These are phyloP conservation scores for Atta texana DNA, from an alignment of 1,140 invertebrate genomes.

Conservation along the genomic window DNA sequence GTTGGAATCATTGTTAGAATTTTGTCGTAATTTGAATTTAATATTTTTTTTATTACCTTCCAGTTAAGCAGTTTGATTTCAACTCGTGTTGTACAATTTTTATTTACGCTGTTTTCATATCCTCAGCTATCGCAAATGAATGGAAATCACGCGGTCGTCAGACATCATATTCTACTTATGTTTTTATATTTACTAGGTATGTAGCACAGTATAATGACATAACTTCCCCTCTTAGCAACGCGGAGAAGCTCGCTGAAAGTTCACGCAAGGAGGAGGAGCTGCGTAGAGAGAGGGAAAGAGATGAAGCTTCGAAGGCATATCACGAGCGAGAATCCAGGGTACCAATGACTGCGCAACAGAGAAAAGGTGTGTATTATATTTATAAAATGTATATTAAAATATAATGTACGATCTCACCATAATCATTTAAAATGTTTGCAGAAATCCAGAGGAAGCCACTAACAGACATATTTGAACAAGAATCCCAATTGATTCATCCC, in stretches of 20 bases:
- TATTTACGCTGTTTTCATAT: conserved; percentile 42
- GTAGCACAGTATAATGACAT: conserved; percentile 85
- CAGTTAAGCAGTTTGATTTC: conserved; percentile 26
- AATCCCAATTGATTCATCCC: conserved; percentile 82
- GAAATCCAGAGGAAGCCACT: conserved; percentile 85
- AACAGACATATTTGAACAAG: conserved; percentile 85
- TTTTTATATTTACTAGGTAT: conserved; percentile 85
- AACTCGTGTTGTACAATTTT: conserved; percentile 25
- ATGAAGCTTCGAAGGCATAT: conserved; percentile 83
- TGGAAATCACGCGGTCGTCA: conserved; percentile 62
- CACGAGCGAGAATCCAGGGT: conserved; percentile 83
- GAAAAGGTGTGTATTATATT: conserved; percentile 80
- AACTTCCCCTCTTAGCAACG: conserved; percentile 85
- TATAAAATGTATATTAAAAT: conserved; percentile 2
- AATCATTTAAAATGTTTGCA: conserved; percentile 46
- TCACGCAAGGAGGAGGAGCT: conserved; percentile 84
- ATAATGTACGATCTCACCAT: neutral
- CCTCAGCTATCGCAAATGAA: conserved; percentile 60
- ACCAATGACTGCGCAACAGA: conserved; percentile 80
- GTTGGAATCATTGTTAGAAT: conserved; percentile 78
- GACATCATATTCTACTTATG: conserved; percentile 73
- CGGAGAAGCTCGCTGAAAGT: conserved; percentile 84
- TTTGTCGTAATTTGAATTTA: conserved; percentile 25
- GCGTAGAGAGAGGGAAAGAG: conserved; percentile 83
- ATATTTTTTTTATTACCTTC: conserved; percentile 54